Evolutionary conservation across 2,888 invertebrate genomes (phyloP).

Genomic region (Pelosia muscerda): DNA sequence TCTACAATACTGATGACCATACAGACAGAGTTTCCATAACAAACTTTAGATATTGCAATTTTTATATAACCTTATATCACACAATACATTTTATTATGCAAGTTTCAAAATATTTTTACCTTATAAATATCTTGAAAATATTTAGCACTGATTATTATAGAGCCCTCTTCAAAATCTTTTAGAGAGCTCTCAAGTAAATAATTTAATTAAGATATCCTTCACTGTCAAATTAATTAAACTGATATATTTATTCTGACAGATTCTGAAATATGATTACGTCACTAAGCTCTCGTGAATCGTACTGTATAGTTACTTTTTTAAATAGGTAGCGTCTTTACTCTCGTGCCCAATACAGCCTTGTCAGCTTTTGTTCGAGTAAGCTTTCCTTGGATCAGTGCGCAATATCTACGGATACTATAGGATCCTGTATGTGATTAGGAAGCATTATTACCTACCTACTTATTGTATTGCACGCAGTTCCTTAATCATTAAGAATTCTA

Average conservation of each 20-base stretch:
- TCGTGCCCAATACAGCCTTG: background rate
- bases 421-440: background rate
- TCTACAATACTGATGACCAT: too few species aligned
- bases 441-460: conserved; percentile 4
- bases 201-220: conserved; percentile 2
- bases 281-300: background rate
- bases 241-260: background rate
- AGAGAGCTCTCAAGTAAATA: background rate
- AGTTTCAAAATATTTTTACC: background rate
- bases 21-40: too few species aligned
- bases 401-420: background rate
- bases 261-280: background rate
- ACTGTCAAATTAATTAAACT: conserved; percentile 2
- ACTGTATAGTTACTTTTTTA: background rate
- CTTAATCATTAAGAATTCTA: background rate
- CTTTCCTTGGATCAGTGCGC: background rate
- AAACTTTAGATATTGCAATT: too few species aligned
- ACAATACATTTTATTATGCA: background rate
- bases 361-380: background rate
- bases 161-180: background rate
- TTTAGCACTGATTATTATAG: conserved; percentile 4
- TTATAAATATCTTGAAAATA: background rate
- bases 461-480: background rate
- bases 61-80: background rate
- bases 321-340: background rate